Percentiles rank a stretch among this genome's conserved stretches.
Evolutionary conservation across 2,113 vertebrate species (phyloP).

Genomic region (Tylochromis polylepis): DNA sequence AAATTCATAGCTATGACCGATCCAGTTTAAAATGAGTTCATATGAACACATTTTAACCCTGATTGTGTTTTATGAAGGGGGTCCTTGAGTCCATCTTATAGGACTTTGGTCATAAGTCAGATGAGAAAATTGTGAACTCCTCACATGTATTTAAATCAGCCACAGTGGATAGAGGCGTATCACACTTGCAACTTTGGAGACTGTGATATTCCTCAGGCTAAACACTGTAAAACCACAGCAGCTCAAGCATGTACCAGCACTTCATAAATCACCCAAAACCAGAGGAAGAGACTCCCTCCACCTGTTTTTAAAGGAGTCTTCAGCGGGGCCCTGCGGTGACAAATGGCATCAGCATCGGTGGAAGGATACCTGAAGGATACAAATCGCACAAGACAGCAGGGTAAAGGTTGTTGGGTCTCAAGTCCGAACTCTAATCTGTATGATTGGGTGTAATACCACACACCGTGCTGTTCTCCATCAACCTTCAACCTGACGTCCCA

Average conservation of each 20-base stretch:
- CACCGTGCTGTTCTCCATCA: slow-evolving; percentile 62
- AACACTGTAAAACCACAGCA: neutral
- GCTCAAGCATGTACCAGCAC: neutral
- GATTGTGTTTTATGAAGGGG: neutral
- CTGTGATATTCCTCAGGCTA: slow-evolving; percentile 12
- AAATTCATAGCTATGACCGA: neutral
- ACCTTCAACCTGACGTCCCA: slow-evolving; percentile 70
- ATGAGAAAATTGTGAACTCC: neutral
- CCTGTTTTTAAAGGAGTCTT: slow-evolving; percentile 40
- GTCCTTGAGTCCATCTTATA: neutral
- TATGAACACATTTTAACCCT: neutral
- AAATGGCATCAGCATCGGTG: slow-evolving; percentile 36
- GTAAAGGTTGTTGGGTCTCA: slow-evolving; percentile 35
- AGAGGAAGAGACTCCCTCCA: neutral
- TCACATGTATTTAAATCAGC: neutral
- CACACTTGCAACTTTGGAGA: neutral
- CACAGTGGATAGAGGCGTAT: no score
- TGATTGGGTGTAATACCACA: slow-evolving; percentile 53
- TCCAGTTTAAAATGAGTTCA: neutral
- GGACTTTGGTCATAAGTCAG: neutral
- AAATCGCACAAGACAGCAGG: slow-evolving; percentile 19
- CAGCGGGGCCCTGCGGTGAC: slow-evolving; percentile 36
- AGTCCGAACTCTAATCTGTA: slow-evolving; percentile 58
- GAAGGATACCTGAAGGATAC: slow-evolving; percentile 68
- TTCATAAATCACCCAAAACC: slow-evolving; percentile 55